phyloP scores from a whole-genome alignment of 2,797 vertebrate species.

The Pseudochromis fuscus region DNA sequence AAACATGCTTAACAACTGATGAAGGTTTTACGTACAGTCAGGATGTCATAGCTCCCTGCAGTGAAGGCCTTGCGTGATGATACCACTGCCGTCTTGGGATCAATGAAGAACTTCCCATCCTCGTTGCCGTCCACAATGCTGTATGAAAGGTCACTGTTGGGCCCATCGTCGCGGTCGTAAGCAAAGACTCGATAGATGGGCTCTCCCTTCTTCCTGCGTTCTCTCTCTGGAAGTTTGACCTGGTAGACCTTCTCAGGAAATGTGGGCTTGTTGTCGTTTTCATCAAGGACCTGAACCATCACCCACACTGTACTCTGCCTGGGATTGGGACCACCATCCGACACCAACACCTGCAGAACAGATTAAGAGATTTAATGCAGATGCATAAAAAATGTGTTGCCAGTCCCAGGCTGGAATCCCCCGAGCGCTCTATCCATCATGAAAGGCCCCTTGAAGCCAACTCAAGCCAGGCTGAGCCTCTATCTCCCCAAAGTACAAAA shows the following conservation, averaged over 20 bases:
- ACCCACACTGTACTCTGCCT: constrained; percentile 93
- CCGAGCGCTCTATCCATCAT: no score
- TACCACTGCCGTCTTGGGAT: constrained; percentile 95
- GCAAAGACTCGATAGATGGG: constrained; percentile 95
- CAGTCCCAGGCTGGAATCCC: no score
- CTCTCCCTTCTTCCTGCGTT: constrained; percentile 92
- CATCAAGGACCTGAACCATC: constrained; percentile 93
- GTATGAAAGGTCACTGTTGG: constrained; percentile 95
- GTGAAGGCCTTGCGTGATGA: constrained; percentile 94
- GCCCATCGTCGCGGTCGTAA: constrained; percentile 92
- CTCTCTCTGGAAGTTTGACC: constrained; percentile 93
- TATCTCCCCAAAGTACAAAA: no score
- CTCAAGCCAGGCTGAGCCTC: no score
- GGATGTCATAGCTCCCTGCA: constrained; percentile 94
- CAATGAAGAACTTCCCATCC: constrained; percentile 95
- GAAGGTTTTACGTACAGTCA: constrained; percentile 87
- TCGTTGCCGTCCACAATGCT: constrained; percentile 95
- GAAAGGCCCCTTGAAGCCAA: no score
- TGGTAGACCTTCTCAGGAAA: constrained; percentile 97
- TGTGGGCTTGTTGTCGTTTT: constrained; percentile 96
- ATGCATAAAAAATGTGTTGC: no score
- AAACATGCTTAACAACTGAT: neutral
- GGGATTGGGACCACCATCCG: constrained; percentile 89
- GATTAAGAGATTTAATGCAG: neutral
- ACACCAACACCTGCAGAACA: constrained; percentile 89